Conservation (phyloP, 2,797 vertebrate genomes). For the Numenius phaeopus region DNA sequence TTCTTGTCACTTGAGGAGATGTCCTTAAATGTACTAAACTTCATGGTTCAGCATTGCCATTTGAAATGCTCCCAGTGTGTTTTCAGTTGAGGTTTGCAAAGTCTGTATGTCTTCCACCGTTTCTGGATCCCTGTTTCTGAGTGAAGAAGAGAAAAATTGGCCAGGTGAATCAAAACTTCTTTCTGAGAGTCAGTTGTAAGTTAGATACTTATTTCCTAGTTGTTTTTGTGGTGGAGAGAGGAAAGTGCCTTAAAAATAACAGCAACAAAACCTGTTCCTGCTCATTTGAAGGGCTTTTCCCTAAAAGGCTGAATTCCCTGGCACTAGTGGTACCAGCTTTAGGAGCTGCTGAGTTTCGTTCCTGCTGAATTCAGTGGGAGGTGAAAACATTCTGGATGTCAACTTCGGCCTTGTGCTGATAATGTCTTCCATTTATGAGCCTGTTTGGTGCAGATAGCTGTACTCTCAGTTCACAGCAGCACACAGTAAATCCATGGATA, state of each 20-base stretch:
- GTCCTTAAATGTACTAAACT: background rate
- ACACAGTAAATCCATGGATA: background rate
- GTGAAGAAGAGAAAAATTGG: background rate
- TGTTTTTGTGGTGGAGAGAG: background rate
- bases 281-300: background rate
- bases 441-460: background rate
- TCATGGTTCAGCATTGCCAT: background rate
- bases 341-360: background rate
- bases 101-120: accelerated
- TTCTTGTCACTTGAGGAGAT: background rate
- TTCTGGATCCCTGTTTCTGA: background rate
- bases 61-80: background rate
- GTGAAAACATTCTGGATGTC: background rate
- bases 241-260: background rate
- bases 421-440: background rate
- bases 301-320: background rate
- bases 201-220: background rate
- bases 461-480: background rate
- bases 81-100: background rate
- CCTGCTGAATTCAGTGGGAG: background rate
- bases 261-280: background rate
- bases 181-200: background rate
- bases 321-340: background rate
- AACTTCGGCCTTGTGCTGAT: accelerated
- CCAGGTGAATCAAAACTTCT: background rate